These are phyloP conservation scores for Aeoliscus strigatus DNA, from an alignment of 2,797 vertebrate genomes.

Conservation along the genomic window DNA sequence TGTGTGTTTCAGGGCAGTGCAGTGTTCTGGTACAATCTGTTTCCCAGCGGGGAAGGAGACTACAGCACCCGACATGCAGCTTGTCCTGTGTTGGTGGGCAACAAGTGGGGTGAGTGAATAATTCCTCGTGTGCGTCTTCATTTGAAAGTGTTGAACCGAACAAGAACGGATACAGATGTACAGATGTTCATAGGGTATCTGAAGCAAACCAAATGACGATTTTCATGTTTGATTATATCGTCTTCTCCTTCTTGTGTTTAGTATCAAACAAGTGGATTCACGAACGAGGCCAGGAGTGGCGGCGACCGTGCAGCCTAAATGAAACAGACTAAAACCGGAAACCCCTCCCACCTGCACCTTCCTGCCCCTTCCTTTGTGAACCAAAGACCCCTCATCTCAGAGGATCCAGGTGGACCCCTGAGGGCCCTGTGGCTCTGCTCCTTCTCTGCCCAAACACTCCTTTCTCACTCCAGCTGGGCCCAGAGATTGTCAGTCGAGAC, in stretches of 20 bases:
- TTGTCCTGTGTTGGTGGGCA: slow-evolving; percentile 95
- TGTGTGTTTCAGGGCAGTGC: slow-evolving; percentile 80
- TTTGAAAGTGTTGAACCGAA: no score
- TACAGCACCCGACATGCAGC: slow-evolving; percentile 96
- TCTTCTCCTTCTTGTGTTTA: slow-evolving; percentile 49
- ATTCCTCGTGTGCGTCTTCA: slow-evolving; percentile 23
- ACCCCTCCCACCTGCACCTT: background rate
- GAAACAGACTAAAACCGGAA: slow-evolving; percentile 68
- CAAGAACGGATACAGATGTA: no score
- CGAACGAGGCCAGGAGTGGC: slow-evolving; percentile 96
- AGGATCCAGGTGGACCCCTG: slow-evolving; percentile 17
- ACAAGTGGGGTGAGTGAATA: slow-evolving; percentile 99
- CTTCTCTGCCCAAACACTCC: slow-evolving; percentile 20
- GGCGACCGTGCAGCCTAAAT: slow-evolving; percentile 86
- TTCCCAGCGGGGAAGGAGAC: slow-evolving; percentile 93
- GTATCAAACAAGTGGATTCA: slow-evolving; percentile 99
- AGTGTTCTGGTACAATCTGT: slow-evolving; percentile 98
- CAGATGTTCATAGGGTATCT: no score
- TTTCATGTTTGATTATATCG: background rate
- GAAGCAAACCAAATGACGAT: no score
- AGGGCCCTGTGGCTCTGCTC: slow-evolving; percentile 12
- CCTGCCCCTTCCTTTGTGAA: slow-evolving; percentile 24
- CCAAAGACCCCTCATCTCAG: slow-evolving; percentile 37
- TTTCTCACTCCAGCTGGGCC: slow-evolving; percentile 14
- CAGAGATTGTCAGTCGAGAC: slow-evolving; percentile 28